phyloP scores from a whole-genome alignment of 2,888 invertebrate species.

The Xestia ashworthii region DNA sequence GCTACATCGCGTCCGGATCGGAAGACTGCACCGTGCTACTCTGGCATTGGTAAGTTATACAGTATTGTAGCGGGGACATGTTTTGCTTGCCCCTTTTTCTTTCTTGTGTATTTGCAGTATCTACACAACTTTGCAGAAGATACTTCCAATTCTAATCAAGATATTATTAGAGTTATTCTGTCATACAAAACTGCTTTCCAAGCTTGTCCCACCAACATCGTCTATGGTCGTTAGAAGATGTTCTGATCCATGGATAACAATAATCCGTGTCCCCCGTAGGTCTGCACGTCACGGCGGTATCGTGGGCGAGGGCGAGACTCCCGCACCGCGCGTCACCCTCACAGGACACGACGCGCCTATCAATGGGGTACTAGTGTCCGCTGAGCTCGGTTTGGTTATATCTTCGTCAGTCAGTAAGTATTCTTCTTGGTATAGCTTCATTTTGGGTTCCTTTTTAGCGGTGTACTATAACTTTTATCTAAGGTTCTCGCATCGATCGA shows the following conservation, averaged over 20 bases:
- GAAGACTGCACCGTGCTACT: conserved; percentile 99
- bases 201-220: neutral
- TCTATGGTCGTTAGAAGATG: neutral
- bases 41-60: conserved; percentile 97
- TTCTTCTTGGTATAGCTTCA: neutral
- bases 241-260: neutral
- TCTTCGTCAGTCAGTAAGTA: conserved; percentile 94
- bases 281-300: conserved; percentile 98
- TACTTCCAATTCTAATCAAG: too few species aligned
- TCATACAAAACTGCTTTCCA: neutral
- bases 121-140: neutral
- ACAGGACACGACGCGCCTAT: conserved; percentile 99
- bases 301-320: conserved; percentile 98
- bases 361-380: conserved; percentile 98
- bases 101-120: neutral
- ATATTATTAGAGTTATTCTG: too few species aligned
- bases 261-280: conserved; percentile 69
- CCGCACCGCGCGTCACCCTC: conserved; percentile 98
- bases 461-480: neutral
- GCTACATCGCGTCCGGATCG: conserved; percentile 99
- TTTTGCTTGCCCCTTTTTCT: neutral
- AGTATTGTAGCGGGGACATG: neutral
- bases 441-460: too few species aligned
- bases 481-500: neutral
- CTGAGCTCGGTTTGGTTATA: conserved; percentile 99